Conservation (phyloP, 2,888 invertebrate genomes). For the Acrobasis consociella region DNA sequence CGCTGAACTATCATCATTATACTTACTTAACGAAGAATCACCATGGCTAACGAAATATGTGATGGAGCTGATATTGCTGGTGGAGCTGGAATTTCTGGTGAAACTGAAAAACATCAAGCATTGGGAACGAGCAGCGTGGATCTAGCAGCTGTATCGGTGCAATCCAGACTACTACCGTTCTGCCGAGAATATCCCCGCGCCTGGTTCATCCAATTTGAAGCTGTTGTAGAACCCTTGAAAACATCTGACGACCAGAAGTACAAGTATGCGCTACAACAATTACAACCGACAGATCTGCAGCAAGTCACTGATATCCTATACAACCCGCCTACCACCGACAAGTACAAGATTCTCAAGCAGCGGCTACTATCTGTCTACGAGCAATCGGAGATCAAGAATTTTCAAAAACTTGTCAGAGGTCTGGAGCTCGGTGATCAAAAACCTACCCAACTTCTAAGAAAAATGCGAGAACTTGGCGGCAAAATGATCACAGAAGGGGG, state of each 20-base stretch:
- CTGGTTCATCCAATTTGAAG: slow-evolving; percentile 32
- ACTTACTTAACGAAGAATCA: no score
- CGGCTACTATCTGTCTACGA: slow-evolving; percentile 14
- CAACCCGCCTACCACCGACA: slow-evolving; percentile 15
- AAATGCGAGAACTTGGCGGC: slow-evolving; percentile 16
- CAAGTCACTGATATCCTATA: slow-evolving; percentile 27
- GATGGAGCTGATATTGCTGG: no score
- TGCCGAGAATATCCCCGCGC: slow-evolving; percentile 27
- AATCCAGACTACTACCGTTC: slow-evolving; percentile 28
- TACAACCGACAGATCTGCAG: slow-evolving; percentile 25
- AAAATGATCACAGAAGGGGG: slow-evolving; percentile 21
- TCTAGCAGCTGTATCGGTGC: slow-evolving; percentile 9
- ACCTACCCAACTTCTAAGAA: slow-evolving; percentile 19
- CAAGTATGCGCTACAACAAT: slow-evolving; percentile 25
- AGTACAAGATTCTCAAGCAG: neutral
- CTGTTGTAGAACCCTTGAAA: slow-evolving; percentile 26
- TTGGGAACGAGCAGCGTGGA: no score
- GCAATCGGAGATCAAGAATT: slow-evolving; percentile 15
- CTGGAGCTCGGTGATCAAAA: slow-evolving; percentile 25
- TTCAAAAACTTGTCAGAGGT: slow-evolving; percentile 22
- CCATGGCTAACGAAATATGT: no score
- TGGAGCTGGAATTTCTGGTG: no score
- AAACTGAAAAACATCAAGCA: no score
- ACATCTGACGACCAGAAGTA: slow-evolving; percentile 22
- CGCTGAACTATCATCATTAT: no score